These are phyloP conservation scores for Glyptemys insculpta DNA, from an alignment of 2,797 vertebrate species.

Conservation along the genomic window DNA sequence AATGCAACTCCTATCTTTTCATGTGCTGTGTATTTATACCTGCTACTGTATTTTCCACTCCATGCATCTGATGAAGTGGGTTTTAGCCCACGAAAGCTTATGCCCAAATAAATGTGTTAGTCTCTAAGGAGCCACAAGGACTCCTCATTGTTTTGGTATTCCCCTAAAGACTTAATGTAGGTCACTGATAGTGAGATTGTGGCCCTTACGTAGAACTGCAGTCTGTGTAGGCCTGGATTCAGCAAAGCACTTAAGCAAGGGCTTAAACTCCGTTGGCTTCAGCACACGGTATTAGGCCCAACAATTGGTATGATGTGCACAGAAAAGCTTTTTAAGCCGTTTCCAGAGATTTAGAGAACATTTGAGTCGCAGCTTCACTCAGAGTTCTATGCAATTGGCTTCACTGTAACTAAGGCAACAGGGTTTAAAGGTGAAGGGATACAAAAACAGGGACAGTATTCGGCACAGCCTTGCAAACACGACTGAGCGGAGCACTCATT, in stretches of 20 bases:
- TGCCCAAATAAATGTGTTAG: too few relatives aligned
- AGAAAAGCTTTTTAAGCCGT: neutral
- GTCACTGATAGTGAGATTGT: neutral
- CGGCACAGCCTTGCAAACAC: neutral
- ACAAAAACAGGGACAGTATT: neutral
- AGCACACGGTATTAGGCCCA: neutral
- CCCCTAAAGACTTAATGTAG: slow-evolving; percentile 36
- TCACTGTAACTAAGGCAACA: neutral
- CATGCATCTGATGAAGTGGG: too few relatives aligned
- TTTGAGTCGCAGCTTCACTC: neutral
- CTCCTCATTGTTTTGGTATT: neutral
- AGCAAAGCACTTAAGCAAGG: neutral
- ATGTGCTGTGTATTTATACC: too few relatives aligned
- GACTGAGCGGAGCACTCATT: neutral
- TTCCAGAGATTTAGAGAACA: neutral
- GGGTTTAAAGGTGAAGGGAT: neutral
- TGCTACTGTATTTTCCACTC: too few relatives aligned
- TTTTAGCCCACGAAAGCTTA: too few relatives aligned
- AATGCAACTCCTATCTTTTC: too few relatives aligned
- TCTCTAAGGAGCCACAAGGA: too few relatives aligned
- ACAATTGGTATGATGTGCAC: neutral
- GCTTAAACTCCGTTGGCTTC: neutral
- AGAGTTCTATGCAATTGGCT: neutral
- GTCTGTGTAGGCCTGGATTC: neutral
- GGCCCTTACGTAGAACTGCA: neutral